phyloP scores from a whole-genome alignment of 2,888 invertebrate species.

The Nemoura dubitans region DNA sequence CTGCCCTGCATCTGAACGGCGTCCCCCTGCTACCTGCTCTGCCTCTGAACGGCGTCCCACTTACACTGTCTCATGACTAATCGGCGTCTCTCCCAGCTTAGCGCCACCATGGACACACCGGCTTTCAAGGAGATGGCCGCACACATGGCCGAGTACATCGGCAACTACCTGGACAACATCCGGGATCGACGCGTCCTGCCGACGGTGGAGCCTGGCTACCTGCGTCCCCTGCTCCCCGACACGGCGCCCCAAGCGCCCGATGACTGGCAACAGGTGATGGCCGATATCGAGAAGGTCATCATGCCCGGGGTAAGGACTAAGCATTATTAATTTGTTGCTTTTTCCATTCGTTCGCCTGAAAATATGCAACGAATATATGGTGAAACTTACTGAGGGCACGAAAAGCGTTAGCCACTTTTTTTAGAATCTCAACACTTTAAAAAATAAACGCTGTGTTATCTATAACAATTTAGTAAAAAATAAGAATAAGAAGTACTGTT shows the following conservation, averaged over 20 bases:
- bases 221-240: constrained; percentile 65
- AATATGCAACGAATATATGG: too few species aligned
- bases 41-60: not conserved
- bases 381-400: too few species aligned
- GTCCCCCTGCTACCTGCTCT: not conserved
- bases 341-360: too few species aligned
- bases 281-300: constrained; percentile 69
- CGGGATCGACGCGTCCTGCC: constrained; percentile 77
- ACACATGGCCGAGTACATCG: constrained; percentile 94
- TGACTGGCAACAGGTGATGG: constrained; percentile 66
- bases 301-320: constrained; percentile 67
- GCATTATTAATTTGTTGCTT: too few species aligned
- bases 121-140: constrained; percentile 89
- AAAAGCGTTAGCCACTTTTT: too few species aligned
- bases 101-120: constrained; percentile 75
- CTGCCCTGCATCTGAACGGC: not conserved
- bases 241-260: constrained; percentile 66
- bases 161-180: constrained; percentile 92
- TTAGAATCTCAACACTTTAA: too few species aligned
- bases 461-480: too few species aligned
- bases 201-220: constrained; percentile 68
- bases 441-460: too few species aligned
- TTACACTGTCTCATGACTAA: not conserved
- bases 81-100: not conserved
- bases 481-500: too few species aligned